Evolutionary conservation across 2,113 vertebrate genomes (phyloP), one percentile per base, ranked within the genome.

Genomic region (Cacatua alba): DNA sequence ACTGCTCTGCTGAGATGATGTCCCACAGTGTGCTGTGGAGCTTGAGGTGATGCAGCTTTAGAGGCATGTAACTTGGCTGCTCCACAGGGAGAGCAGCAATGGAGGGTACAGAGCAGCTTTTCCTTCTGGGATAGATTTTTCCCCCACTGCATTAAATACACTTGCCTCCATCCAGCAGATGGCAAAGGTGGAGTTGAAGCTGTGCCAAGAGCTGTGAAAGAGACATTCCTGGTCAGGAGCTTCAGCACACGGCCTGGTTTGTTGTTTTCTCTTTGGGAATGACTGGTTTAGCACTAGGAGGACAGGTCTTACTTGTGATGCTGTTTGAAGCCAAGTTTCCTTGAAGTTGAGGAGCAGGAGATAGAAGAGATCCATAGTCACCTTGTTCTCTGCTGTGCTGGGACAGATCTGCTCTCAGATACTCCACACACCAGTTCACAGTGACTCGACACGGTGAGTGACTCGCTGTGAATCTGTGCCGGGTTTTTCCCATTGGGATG

Each of bases 351-450:
- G 76, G 57, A 90, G 70, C 3, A 2, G 48, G 18, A 86, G 37
- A 21, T 9, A 25, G n/a, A 48, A 76, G 51, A 52, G 35, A n/a
- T 62, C 20, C 23, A 48, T 19, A 8, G 48, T 70, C 41, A 21
- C 37, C 35, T 70, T 52, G 43, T 89, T 72, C 46, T 71, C 26
- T 10, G 7, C 3, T 43, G 9, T 21, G 7, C 17, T 24, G 39
- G 46, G 8, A 35, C 43, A n/a, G 87, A 64, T 80, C 53, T 62
- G 26, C 53, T 93, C 16, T 72, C 3, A 0, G 71, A 53, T 62
- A 10, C 53, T 48, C 20, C 0, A 0, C 0, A 0, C 25, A 25
- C 16, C 25, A 0, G 0, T 72, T 90, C 14, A 13, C 11, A 17
- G n/a, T 35, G 57, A 52, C 51, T 77, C 31, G 12, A 3, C 0